These are phyloP conservation scores for Sinocyclocheilus grahami DNA, from an alignment of 2,113 vertebrate species.

Conservation along the genomic window DNA sequence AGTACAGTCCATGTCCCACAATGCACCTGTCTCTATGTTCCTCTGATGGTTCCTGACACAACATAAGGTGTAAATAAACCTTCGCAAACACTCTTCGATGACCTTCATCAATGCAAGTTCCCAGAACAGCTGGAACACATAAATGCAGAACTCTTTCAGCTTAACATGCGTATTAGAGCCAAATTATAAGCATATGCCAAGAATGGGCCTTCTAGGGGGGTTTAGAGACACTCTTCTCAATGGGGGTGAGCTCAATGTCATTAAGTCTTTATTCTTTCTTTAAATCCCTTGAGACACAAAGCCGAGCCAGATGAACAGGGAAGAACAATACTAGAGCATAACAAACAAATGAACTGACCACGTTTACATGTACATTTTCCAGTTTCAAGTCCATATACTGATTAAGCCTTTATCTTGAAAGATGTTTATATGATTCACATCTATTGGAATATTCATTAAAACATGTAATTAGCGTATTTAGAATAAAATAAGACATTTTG, in stretches of 20 bases:
- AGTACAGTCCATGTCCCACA: neutral
- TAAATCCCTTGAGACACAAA: conserved; percentile 41
- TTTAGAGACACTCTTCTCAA: conserved; percentile 33
- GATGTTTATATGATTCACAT: neutral
- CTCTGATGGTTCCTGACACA: conserved; percentile 25
- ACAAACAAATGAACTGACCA: conserved; percentile 41
- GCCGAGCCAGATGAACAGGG: conserved; percentile 32
- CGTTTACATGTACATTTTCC: conserved; percentile 41
- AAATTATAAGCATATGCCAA: conserved; percentile 56
- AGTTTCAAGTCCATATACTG: neutral
- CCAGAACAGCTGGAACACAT: conserved; percentile 42
- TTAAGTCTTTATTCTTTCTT: conserved; percentile 57
- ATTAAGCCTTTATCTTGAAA: neutral
- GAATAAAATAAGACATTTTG: no score
- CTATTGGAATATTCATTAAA: neutral
- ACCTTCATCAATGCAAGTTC: conserved; percentile 45
- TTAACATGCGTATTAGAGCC: conserved; percentile 45
- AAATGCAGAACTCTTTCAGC: conserved; percentile 20
- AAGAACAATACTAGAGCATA: conserved; percentile 32
- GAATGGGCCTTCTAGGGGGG: conserved; percentile 1
- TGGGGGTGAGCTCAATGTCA: conserved; percentile 50
- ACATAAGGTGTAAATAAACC: conserved; percentile 18
- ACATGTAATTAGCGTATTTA: no score
- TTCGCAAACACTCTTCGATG: conserved; percentile 2
- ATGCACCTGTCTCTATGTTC: neutral